Evolutionary conservation across 1,140 invertebrate species (phyloP).

Genomic region (Papilio polyxenes): DNA sequence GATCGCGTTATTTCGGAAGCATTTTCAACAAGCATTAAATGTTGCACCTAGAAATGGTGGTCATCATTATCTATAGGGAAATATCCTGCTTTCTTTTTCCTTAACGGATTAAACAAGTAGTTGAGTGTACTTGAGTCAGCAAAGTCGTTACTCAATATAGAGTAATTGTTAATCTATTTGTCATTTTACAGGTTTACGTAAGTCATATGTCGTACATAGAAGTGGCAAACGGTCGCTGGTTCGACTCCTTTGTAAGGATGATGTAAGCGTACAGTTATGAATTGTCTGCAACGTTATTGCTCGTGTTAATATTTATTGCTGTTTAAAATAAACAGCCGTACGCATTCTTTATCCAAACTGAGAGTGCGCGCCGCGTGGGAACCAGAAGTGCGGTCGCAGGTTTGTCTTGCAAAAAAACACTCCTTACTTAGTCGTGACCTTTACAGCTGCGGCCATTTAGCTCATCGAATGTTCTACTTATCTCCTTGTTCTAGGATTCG

Average conservation of each 20-base stretch:
- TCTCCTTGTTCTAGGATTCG: conserved; percentile 19
- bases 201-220: conserved; percentile 13
- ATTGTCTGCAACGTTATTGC: conserved; percentile 40
- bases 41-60: too few relatives aligned
- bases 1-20: too few relatives aligned
- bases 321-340: conserved; percentile 39
- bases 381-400: conserved; percentile 27
- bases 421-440: conserved; percentile 28
- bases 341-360: conserved; percentile 34
- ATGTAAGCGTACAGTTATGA: conserved; percentile 27
- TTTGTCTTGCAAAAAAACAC: conserved; percentile 32
- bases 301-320: conserved; percentile 39
- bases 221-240: background rate
- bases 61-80: background rate
- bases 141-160: background rate
- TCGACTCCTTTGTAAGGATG: conserved; percentile 19
- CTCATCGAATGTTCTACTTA: conserved; percentile 24
- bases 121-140: background rate
- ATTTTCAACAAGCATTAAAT: too few relatives aligned
- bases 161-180: background rate
- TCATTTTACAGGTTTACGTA: background rate
- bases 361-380: conserved; percentile 29
- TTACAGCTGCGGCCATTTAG: conserved; percentile 22
- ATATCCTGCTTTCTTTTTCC: background rate
- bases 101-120: background rate